Base-by-base conservation (phyloP, 1,140 invertebrate genomes). In the Drosophila repleta region DNA sequence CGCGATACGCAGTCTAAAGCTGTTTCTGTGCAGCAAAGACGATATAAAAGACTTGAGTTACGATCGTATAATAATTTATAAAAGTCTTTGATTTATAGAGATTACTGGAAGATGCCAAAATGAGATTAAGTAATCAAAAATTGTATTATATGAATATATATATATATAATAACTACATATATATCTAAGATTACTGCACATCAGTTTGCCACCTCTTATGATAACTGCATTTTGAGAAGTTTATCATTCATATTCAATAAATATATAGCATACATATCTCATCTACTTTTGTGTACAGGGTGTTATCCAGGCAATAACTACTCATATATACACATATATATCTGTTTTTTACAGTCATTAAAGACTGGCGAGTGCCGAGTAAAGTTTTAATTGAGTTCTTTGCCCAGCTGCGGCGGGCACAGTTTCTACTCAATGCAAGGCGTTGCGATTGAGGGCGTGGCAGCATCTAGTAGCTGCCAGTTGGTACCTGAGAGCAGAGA, bases 371-470 rank as follows among this genome's bases (percentile, higher is more conserved):
- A 24, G 11, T 18, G 60, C 3, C 15, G 18, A 24, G 24, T 29
- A 49, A 58, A 57, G 6, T 65, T 58, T 71, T 71, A 71, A 71
- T 71, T 71, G 68, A 66, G 68, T 71, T 71, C 55, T 56, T 66
- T 48, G 39, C 18, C 46, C 56, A 43, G 52, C 62, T 65, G 62
- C 62, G 62, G 62, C 62, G 62, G 62, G 41, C 62, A 24, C 37
- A 55, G 11, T 10, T 26, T 26, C 13, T 2, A 39, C 57, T 46
- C 43, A 20, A 35, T 26, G 60, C 21, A 32, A 62, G 17, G 13
- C 20, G 1, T 10, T 29, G 29, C 29, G 1, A 8, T 29, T 29
- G 7, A 29, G 39, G 39, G 55, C 55, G 55, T 56, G 29, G 35
- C 45, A 15, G 20, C n/a, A 20, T n/a, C 37, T 43, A 43, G 39